Evolutionary conservation across 1,140 invertebrate species (phyloP), one percentile per base, ranked within the genome.

Genomic region (Platyscapa corneri): DNA sequence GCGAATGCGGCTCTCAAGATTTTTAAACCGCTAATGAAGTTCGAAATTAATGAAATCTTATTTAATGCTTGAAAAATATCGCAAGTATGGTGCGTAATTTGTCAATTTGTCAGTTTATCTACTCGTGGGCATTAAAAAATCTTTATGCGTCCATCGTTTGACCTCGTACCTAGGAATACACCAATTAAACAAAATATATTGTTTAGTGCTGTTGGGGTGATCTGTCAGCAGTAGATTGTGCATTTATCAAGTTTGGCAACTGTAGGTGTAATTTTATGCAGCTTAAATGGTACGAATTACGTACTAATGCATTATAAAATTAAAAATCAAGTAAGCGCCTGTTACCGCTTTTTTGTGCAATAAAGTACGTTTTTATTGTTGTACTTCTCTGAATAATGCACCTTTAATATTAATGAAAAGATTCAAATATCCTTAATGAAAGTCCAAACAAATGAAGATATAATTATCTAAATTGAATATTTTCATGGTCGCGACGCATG

Each of bases 381-480:
- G 5, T 23, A 20, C 32, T 23, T 2, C 2, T 6, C 20, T 23
- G 34, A 39, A 70, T 37, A 70, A 37, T 39, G 32, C 1, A 37
- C 5, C 0, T 30, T 32, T 6, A 30, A 70, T 70, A 70, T 70
- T 70, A 32, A 74, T 42, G 70, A 42, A 42, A 42, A n/a, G 37
- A 42, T 74, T 74, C 23, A 14, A 74, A 74, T 74, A 42, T 74
- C 39, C 37, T 74, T 42, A n/a, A 42, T 12, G 37, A 3, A 3
- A 34, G 14, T 27, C 23, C 10, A 42, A 74, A 74, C 14, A 42
- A 74, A 42, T n/a, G 37, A n/a, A 74, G 70, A 12, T 79, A 37
- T 56, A 30, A 77, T 76, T 46, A 83, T 76, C 82, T 34, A 77
- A 83, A 83, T 83, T 76, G 72, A 83, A 76, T 83, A 65, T 77